Evolutionary conservation across 2,888 invertebrate species (phyloP).

Genomic region (Ophonus ardosiacus): DNA sequence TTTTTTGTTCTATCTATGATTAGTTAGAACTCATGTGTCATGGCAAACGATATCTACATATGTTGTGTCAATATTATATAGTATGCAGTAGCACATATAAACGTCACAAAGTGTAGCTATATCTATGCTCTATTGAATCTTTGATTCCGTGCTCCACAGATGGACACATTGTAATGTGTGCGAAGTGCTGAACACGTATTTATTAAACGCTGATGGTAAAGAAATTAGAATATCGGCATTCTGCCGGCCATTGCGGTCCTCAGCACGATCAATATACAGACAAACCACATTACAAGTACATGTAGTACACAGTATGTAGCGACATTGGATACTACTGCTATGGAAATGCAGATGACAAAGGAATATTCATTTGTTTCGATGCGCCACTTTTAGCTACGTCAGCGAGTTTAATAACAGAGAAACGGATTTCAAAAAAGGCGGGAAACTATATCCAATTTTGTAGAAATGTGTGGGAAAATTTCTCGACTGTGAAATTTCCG

Average conservation of each 20-base stretch:
- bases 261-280: slow-evolving; percentile 49
- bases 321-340: slow-evolving; percentile 47
- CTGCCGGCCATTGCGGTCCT: slow-evolving; percentile 49
- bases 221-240: slow-evolving; percentile 56
- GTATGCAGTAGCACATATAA: not conserved
- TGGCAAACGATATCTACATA: not conserved
- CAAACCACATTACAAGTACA: slow-evolving; percentile 57
- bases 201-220: slow-evolving; percentile 44
- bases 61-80: not conserved
- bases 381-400: not conserved
- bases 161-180: slow-evolving; percentile 27
- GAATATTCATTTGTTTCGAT: not conserved
- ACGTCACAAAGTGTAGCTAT: not conserved
- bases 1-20: not conserved
- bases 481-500: no score
- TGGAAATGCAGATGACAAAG: not conserved
- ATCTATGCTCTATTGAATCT: not conserved
- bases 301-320: slow-evolving; percentile 19
- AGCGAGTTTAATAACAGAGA: not conserved
- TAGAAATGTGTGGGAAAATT: not conserved
- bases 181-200: slow-evolving; percentile 14
- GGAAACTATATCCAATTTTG: not conserved
- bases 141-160: not conserved
- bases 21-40: not conserved
- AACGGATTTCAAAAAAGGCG: not conserved